Conservation (phyloP, 2,797 vertebrate genomes). For the Alauda arvensis region DNA sequence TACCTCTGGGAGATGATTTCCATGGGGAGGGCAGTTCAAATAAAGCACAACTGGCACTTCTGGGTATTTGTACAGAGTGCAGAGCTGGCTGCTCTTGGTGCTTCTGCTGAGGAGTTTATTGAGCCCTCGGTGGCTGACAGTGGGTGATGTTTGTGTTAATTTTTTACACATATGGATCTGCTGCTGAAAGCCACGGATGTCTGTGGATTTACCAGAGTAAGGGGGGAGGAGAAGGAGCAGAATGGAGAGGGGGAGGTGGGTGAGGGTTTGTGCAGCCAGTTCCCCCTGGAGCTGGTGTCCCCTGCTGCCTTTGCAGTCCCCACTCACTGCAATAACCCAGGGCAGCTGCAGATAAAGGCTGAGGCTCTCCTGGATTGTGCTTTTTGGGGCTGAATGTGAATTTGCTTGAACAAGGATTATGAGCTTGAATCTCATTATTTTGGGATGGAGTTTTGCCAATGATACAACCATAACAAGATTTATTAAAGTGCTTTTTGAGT, state of each 20-base stretch:
- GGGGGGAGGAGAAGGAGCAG: not conserved
- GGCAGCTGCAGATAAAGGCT: too few relatives aligned
- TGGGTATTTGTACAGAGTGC: not conserved
- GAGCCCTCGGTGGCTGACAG: fast-evolving
- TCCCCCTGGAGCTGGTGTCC: not conserved
- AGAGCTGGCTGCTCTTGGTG: not conserved
- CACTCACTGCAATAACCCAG: not conserved
- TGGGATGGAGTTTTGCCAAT: not conserved
- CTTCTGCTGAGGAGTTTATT: too few relatives aligned
- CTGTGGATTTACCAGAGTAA: not conserved
- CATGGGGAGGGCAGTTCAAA: not conserved
- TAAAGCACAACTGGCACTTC: not conserved
- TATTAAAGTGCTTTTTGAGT: not conserved
- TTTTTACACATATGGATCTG: not conserved
- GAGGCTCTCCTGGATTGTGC: not conserved
- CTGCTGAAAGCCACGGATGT: not conserved
- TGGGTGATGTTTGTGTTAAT: not conserved
- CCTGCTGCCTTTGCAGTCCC: not conserved
- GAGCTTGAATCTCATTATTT: not conserved
- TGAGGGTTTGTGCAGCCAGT: not conserved
- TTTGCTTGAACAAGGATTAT: not conserved
- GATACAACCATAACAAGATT: not conserved
- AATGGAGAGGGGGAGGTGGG: not conserved
- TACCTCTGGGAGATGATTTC: not conserved
- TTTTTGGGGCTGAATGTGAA: not conserved